Evolutionary conservation across 30 jellyfish, hydroid and myxozoan species (phyloP), one percentile per base, ranked within the genome.

Genomic region (Pelagia noctiluca): DNA sequence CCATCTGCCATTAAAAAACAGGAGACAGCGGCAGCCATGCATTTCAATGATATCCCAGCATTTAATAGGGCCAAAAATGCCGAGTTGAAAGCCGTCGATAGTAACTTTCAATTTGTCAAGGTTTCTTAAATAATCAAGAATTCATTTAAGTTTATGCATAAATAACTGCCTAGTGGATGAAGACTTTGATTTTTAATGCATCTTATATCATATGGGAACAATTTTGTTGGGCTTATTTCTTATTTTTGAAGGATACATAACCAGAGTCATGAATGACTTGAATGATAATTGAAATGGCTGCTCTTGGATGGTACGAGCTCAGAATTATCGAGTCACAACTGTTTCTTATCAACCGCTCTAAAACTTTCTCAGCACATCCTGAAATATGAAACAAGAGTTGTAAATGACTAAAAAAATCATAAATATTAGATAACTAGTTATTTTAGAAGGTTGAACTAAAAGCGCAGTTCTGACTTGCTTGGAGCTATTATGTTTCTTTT

Each of bases 1-100:
- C 88, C 98, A 74, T 92, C 83, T 18, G 82, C 60, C 25, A 52
- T n/a, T 2, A 93, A 18, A 36, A 71, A 88, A 63, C 97, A 87
- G 28, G 84, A 50, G 0, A 93, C 98, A 62, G 97, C 97, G 22
- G 79, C 98, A 50, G 89, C 88, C 97, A 93, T 81, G 80, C 86
- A 37, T n/a, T 82, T 69, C 91, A 93, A 35, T 3, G 98, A 96
- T 18, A 93, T 54, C 0, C 97, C 98, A 63, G 98, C 98, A 80
- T 93, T 95, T 18, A 93, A 63, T 57, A 87, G 68, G 26, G 97
- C 94, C 92, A 87, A 46, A 50, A 68, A 73, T 7, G 94, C 88
- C 4, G 96, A 86, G 83, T 93, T 93, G 38, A 93, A 35, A 0
- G 93, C 85, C 74, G 95, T 74, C 0, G 98, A 82, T 34, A 93